Evolutionary conservation across 1,140 invertebrate species (phyloP).

Genomic region (Penaeus japonicus): DNA sequence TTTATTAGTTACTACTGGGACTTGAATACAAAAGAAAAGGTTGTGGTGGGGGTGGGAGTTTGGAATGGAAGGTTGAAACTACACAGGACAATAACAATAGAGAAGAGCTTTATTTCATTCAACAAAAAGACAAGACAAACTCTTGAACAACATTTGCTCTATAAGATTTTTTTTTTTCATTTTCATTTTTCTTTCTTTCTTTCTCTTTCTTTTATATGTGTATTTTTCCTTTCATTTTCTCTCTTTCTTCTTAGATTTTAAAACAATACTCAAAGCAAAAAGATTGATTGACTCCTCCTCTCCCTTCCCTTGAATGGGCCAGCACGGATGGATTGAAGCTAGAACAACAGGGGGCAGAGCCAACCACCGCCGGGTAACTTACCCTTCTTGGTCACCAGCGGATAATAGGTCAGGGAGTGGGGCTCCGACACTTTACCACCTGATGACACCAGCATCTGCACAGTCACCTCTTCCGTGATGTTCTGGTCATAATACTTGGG

Average conservation of each 20-base stretch:
- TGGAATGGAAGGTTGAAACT: no score
- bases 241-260: conserved; percentile 20
- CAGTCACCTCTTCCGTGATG: conserved; percentile 73
- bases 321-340: conserved; percentile 50
- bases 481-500: conserved; percentile 77
- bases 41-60: not conserved
- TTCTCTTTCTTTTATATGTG: not conserved
- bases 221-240: conserved; percentile 21
- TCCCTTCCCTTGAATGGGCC: conserved; percentile 56
- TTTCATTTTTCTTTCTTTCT: not conserved
- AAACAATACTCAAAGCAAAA: conserved; percentile 27
- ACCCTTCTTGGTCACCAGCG: conserved; percentile 38
- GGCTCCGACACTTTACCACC: conserved; percentile 88
- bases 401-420: conserved; percentile 79
- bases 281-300: conserved; percentile 25
- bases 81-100: not conserved
- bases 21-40: not conserved
- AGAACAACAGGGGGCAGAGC: not conserved
- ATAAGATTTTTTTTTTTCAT: no score
- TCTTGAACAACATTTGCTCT: not conserved
- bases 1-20: conserved; percentile 41
- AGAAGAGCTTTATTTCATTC: not conserved
- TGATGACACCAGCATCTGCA: conserved; percentile 81
- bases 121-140: not conserved
- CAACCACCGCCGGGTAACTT: conserved; percentile 4